Base-by-base conservation (phyloP, 2,797 vertebrate species). In the Acipenser oxyrinchus region DNA sequence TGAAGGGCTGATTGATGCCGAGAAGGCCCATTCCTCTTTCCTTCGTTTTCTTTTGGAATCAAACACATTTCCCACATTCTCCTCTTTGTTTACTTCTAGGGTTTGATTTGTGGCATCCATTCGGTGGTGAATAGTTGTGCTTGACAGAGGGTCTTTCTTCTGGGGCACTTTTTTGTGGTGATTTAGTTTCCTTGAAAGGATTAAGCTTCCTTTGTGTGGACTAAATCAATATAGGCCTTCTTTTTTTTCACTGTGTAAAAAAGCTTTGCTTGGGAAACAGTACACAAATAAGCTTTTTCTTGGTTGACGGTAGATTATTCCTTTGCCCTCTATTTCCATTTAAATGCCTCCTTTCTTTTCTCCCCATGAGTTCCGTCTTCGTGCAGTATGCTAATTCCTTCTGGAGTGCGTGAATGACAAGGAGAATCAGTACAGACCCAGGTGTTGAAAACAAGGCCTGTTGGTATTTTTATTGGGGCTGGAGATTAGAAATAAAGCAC, bases 101-200 rank as follows among this genome's bases (percentile, higher is more conserved):
- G 85, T 83, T 91, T 93, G 92, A 93, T 96, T 93, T 92, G 90
- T 90, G 88, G 89, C 86, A 77, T 92, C 89, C 88, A 78, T 88
- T 83, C 86, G 87, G 80, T 73, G 76, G 81, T 90, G 93, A 95
- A 94, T 93, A 82, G 83, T 81, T 80, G 15, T 76, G 84, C 89
- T 90, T 93, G 92, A 92, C 91, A 88, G 90, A 87, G 88, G 90
- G 87, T 78, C 88, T 94, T 93, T 92, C 88, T 93, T 91, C 87
- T 49, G 70, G 82, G 87, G 82, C 87, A 87, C 82, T 92, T 90
- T 80, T 83, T 83, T 88, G 81, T 84, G 86, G 87, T 89, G 91
- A 93, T 94, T 94, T 92, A 89, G 87, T 91, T 93, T 88, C 89
- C 91, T 91, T 94, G 91, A 95, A 95, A 94, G 91, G 94, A 95